phyloP scores from a whole-genome alignment of 1,140 invertebrate species.

The Frieseomelitta varia region DNA sequence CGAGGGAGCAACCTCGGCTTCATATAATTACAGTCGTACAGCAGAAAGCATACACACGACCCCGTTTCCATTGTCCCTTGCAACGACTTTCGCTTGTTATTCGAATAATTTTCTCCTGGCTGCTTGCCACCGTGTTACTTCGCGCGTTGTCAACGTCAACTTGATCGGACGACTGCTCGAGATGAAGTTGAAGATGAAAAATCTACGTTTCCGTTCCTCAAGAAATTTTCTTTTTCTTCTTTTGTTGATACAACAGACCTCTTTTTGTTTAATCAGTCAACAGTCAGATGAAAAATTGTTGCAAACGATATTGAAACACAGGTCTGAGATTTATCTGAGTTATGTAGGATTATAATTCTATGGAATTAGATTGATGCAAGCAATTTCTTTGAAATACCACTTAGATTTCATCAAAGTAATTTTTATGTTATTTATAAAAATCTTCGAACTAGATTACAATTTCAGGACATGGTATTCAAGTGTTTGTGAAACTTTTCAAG shows the following conservation, averaged over 20 bases:
- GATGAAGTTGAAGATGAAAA: not conserved
- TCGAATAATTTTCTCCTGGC: slow-evolving; percentile 19
- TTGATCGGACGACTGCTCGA: not conserved
- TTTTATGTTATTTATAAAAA: no score
- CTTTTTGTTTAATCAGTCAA: no score
- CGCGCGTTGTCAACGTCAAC: not conserved
- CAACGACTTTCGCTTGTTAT: not conserved
- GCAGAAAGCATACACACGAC: slow-evolving; percentile 1
- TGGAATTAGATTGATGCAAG: no score
- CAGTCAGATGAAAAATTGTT: no score
- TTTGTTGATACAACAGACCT: not conserved
- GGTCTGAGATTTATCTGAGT: no score
- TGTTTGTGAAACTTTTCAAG: no score
- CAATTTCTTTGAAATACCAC: no score
- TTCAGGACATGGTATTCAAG: no score
- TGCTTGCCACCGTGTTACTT: not conserved
- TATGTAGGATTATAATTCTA: no score
- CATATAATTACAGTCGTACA: slow-evolving; percentile 54
- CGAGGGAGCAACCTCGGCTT: not conserved
- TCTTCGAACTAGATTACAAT: no score
- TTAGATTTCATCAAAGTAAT: no score
- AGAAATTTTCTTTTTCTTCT: not conserved
- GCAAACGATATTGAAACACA: no score
- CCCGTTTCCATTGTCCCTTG: slow-evolving; percentile 15
- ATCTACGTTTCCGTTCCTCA: not conserved